Evolutionary conservation across 2,797 vertebrate species (phyloP).

Genomic region (Cetoscarus ocellatus): DNA sequence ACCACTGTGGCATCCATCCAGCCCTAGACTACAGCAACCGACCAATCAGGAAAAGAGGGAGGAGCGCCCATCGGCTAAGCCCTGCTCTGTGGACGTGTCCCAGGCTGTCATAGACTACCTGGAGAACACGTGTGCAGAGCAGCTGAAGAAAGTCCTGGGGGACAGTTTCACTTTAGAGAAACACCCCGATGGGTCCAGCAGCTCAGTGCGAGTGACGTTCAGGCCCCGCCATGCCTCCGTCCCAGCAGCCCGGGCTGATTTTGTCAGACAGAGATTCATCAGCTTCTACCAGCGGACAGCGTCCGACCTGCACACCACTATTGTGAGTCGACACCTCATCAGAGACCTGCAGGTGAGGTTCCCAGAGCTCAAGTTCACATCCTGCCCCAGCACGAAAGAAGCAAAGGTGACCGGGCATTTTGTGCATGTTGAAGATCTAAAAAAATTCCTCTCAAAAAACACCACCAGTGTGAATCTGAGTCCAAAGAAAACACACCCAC

Average conservation of each 20-base stretch:
- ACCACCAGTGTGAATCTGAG: neutral
- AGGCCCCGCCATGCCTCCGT: accelerated
- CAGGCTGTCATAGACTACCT: slow-evolving; percentile 70
- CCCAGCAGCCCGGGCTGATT: neutral
- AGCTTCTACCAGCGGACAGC: slow-evolving; percentile 81
- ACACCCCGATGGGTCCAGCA: neutral
- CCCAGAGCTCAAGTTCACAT: slow-evolving; percentile 60
- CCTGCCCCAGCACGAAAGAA: accelerated
- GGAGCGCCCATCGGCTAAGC: neutral
- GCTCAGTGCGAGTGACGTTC: slow-evolving; percentile 44
- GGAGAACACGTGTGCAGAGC: slow-evolving; percentile 21
- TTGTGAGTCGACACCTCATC: neutral
- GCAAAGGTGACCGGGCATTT: slow-evolving; percentile 65
- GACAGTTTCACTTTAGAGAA: slow-evolving; percentile 13
- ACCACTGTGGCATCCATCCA: neutral
- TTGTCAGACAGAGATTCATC: slow-evolving; percentile 74
- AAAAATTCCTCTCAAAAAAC: slow-evolving; percentile 37
- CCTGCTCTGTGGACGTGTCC: slow-evolving; percentile 45
- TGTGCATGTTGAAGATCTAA: slow-evolving; percentile 46
- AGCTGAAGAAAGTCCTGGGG: slow-evolving; percentile 54
- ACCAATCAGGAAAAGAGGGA: neutral
- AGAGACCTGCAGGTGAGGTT: slow-evolving; percentile 41
- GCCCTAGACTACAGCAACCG: accelerated
- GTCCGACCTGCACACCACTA: slow-evolving; percentile 60
- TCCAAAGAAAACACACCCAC: neutral